phyloP scores from a whole-genome alignment of 2,113 vertebrate species.

The Ceratotherium simum region DNA sequence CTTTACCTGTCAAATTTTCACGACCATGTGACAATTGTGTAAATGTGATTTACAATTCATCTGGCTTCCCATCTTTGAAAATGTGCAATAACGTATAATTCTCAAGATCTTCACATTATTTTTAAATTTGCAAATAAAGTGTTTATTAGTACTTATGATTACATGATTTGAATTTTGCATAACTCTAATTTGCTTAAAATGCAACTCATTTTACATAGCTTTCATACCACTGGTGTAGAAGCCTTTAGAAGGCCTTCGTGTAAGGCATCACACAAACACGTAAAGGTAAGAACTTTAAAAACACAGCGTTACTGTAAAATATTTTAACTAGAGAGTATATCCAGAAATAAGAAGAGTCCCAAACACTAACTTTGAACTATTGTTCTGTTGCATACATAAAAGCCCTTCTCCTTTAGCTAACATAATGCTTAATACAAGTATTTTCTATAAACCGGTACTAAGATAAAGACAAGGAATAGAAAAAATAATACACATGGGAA shows the following conservation, averaged over 20 bases:
- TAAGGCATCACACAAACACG: not conserved
- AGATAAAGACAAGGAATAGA: not conserved
- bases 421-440: not conserved
- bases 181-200: slow-evolving; percentile 1
- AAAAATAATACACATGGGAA: not conserved
- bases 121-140: not conserved
- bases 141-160: not conserved
- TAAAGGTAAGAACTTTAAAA: not conserved
- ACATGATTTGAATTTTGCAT: not conserved
- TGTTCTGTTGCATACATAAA: not conserved
- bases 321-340: not conserved
- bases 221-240: not conserved
- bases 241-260: not conserved
- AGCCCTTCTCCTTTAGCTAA: not conserved
- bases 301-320: not conserved
- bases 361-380: not conserved
- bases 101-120: not conserved
- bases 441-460: slow-evolving; percentile 25
- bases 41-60: not conserved
- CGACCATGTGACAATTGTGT: not conserved
- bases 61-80: not conserved
- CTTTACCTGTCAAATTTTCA: not conserved
- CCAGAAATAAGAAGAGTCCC: not conserved
- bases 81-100: not conserved
- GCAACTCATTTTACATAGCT: not conserved